A percentile compares a stretch with the other conserved stretches of the same genome.
Evolutionary conservation across 1,140 invertebrate species (phyloP).

Genomic region (Globodera rostochiensis): DNA sequence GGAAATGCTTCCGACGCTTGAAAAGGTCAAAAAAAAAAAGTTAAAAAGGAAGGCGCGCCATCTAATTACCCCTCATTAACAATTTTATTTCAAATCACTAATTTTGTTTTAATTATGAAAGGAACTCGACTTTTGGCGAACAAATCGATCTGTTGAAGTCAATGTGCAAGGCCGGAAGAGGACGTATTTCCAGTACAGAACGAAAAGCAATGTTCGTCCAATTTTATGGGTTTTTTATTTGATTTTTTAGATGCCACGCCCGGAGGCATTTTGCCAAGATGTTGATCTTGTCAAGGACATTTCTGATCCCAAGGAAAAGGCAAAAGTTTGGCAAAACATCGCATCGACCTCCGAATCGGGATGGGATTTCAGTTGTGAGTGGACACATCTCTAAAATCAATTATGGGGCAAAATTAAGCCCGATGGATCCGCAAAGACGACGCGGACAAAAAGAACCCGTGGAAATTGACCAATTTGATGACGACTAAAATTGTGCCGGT

Average conservation of each 20-base stretch:
- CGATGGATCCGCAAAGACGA: too few relatives aligned
- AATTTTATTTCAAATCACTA: too few relatives aligned
- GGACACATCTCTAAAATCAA: too few relatives aligned
- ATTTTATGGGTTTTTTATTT: background rate
- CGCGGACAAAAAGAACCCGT: too few relatives aligned
- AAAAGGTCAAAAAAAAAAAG: too few relatives aligned
- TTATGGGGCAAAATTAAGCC: too few relatives aligned
- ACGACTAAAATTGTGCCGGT: too few relatives aligned
- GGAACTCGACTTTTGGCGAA: conserved; percentile 69
- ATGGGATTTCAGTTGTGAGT: conserved; percentile 67
- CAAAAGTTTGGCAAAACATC: conserved; percentile 47
- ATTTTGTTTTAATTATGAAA: background rate
- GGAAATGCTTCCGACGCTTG: conserved; percentile 52
- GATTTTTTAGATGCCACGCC: conserved; percentile 67
- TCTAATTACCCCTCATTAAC: too few relatives aligned
- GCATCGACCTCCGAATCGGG: conserved; percentile 67
- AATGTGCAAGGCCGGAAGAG: conserved; percentile 23
- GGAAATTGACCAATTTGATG: too few relatives aligned
- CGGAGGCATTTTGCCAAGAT: conserved; percentile 57
- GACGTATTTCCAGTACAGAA: conserved; percentile 57
- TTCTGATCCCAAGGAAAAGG: conserved; percentile 33
- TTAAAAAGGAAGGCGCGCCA: too few relatives aligned
- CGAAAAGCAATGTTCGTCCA: conserved; percentile 67
- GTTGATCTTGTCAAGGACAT: conserved; percentile 31
- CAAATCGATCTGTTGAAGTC: conserved; percentile 66